A percentile compares a stretch with the other conserved stretches of the same genome.
phyloP scores from a whole-genome alignment of 1,140 invertebrate species.

The Drosophila repletoides region DNA sequence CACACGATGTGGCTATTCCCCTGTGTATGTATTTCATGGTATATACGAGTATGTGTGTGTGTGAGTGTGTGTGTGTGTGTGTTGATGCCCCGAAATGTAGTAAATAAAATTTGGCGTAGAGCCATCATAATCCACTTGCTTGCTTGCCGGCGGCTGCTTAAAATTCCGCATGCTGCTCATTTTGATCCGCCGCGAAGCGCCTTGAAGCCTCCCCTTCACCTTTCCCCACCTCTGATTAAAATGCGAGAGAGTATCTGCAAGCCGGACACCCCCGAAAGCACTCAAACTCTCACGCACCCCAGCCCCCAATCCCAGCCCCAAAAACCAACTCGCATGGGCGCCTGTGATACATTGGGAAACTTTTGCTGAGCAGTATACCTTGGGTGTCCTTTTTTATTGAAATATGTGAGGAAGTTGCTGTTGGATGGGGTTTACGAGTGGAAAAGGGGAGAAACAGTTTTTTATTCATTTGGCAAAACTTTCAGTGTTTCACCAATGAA shows the following conservation, averaged over 20 bases:
- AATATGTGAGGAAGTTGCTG: conserved; percentile 26
- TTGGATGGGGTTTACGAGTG: too few species aligned
- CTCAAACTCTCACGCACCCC: background rate
- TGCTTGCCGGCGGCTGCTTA: conserved; percentile 29
- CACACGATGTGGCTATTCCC: background rate
- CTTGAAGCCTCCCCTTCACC: background rate
- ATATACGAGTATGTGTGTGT: background rate
- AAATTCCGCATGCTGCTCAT: conserved; percentile 40
- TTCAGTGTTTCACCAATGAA: conserved; percentile 25
- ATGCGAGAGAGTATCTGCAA: conserved; percentile 30
- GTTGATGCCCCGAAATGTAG: conserved; percentile 1
- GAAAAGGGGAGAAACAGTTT: background rate
- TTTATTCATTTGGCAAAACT: conserved; percentile 30
- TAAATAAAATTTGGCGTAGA: conserved; percentile 35
- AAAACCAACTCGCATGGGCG: too few species aligned
- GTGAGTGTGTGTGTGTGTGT: background rate
- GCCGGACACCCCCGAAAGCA: conserved; percentile 11
- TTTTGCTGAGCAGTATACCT: conserved; percentile 8
- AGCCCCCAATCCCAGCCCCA: background rate
- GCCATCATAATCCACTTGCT: conserved; percentile 28
- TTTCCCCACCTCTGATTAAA: conserved; percentile 16
- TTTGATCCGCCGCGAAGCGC: conserved; percentile 33
- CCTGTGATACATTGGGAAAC: conserved; percentile 12
- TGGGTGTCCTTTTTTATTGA: conserved; percentile 12
- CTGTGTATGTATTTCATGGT: background rate